Evolutionary conservation across 2,888 invertebrate genomes (phyloP).

Genomic region (Schizotus pectinicornis): DNA sequence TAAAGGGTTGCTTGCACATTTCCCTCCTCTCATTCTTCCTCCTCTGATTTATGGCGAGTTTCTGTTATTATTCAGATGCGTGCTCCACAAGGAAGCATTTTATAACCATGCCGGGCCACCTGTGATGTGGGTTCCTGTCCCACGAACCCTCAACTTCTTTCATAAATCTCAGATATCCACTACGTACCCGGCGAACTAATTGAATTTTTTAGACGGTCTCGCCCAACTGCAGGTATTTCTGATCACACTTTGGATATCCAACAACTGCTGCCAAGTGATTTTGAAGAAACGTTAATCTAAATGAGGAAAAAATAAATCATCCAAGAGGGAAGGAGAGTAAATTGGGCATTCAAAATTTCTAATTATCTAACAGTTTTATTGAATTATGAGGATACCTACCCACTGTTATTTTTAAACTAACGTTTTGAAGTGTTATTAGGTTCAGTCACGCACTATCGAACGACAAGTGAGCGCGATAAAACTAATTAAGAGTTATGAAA

Average conservation of each 20-base stretch:
- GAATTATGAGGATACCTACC: conserved; percentile 2
- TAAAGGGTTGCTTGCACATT: conserved; percentile 27
- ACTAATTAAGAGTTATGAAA: conserved; percentile 11
- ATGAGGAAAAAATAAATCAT: too few species aligned
- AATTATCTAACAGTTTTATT: too few species aligned
- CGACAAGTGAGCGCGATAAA: neutral
- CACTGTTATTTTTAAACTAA: conserved; percentile 9
- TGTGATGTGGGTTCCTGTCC: conserved; percentile 45
- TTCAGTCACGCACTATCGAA: conserved; percentile 13
- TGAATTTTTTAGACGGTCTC: too few species aligned
- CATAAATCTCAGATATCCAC: neutral
- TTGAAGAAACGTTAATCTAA: too few species aligned
- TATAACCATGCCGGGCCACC: conserved; percentile 45
- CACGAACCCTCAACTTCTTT: conserved; percentile 18
- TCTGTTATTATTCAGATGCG: conserved; percentile 32
- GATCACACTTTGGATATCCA: too few species aligned
- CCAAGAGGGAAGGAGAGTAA: too few species aligned
- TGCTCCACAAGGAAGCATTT: conserved; percentile 46
- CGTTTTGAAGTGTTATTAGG: conserved; percentile 5
- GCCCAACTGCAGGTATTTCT: too few species aligned
- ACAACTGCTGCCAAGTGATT: too few species aligned
- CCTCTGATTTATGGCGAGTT: conserved; percentile 27
- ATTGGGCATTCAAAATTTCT: too few species aligned
- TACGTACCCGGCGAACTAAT: too few species aligned
- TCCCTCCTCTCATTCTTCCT: conserved; percentile 16